Base-by-base conservation (phyloP, 2,113 vertebrate species). In the Chauna torquata region DNA sequence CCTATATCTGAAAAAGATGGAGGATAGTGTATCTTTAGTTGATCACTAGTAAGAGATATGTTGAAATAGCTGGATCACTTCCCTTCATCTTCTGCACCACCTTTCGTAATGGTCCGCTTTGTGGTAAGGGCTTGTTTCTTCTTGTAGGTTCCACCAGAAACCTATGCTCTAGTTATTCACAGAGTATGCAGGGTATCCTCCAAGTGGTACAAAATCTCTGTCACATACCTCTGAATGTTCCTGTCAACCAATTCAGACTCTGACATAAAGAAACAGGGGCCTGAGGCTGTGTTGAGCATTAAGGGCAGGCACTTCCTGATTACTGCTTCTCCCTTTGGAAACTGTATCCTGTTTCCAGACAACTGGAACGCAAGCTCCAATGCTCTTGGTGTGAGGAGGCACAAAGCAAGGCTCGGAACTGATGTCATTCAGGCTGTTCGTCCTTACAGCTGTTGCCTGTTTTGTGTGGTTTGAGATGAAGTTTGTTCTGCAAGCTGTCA, bases 261-360 rank as follows among this genome's bases (percentile, higher is more conserved):
- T 65, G 92, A 89, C 55, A 17, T 36, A 69, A 69, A 92, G 27
- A 91, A 91, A 49, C 57, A 65, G 68, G 40, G 93, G 82, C 89
- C 82, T 69, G 90, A 92, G 77, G 82, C 85, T 65, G 59, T 74
- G 44, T 72, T 49, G 54, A 88, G n/a, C 69, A 62, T 86, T 86
- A 69, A 96, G 86, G 85, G 71, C 92, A 94, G 92, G 81, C 7
- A 54, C 77, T 71, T 52, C 90, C 85, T 85, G 86, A 36, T 19
- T 47, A 8, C 42, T 70, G 64, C 79, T 38, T 64, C 91, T 89
- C 52, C 30, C 58, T 79, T 42, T 34, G 66, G 64, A 45, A 66
- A 30, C 44, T 45, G 7, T 6, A n/a, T 45, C 9, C 38, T 52
- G 4, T 6, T 44, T 55, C 57, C 18, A 83, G 66, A 69, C 58